phyloP scores from a whole-genome alignment of 2,113 vertebrate species.

The Natator depressus region DNA sequence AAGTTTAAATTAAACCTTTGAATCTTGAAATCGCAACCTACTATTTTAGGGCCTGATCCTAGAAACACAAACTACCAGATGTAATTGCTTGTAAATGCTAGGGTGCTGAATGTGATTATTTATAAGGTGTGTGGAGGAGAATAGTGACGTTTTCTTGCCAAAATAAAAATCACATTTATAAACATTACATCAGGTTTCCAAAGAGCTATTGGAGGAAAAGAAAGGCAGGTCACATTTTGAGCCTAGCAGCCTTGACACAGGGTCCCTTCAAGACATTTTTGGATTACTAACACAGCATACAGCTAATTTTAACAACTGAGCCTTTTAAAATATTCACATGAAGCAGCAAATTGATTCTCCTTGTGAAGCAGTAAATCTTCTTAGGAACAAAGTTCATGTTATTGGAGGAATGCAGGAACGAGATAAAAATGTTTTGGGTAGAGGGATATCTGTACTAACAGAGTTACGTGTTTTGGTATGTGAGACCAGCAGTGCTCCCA shows the following conservation, averaged over 20 bases:
- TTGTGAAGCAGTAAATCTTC: neutral
- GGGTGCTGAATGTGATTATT: neutral
- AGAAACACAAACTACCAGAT: neutral
- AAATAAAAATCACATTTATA: neutral
- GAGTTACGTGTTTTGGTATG: neutral
- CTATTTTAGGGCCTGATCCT: neutral
- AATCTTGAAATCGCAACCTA: neutral
- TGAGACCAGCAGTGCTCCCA: neutral
- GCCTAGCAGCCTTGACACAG: neutral
- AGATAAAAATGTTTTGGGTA: neutral
- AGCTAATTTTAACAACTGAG: neutral
- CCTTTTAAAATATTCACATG: slow-evolving; percentile 7
- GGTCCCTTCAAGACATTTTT: neutral
- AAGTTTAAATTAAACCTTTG: neutral
- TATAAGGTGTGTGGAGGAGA: neutral
- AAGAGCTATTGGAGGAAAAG: neutral
- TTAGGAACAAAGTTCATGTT: slow-evolving; percentile 20
- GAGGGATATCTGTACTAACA: neutral
- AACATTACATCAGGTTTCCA: neutral
- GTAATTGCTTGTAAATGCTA: neutral
- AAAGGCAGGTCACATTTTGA: neutral
- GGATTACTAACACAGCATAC: neutral
- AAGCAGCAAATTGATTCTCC: slow-evolving; percentile 33
- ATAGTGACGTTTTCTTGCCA: neutral
- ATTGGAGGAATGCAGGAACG: neutral